Conservation (phyloP, 2,888 invertebrate genomes). For the Congeria kusceri region DNA sequence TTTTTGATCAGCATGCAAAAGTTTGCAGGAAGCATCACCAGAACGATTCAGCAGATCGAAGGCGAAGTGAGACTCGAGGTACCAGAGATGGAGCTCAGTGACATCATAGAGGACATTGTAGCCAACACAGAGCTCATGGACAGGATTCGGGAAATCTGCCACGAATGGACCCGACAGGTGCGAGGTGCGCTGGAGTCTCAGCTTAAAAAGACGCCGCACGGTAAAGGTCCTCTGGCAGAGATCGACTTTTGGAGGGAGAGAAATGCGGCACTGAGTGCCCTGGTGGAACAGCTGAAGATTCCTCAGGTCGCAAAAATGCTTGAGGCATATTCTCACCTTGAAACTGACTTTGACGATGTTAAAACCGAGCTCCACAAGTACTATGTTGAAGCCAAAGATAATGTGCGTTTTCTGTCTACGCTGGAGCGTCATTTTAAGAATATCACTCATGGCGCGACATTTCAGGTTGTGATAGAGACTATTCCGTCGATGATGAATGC, state of each 20-base stretch:
- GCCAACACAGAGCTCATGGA: conserved; percentile 82
- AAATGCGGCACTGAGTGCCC: conserved; percentile 91
- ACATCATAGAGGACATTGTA: conserved; percentile 84
- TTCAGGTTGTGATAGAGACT: conserved; percentile 90
- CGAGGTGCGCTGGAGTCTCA: conserved; percentile 81
- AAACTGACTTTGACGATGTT: conserved; percentile 88
- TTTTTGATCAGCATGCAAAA: conserved; percentile 87
- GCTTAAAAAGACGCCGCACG: conserved; percentile 86
- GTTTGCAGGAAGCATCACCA: conserved; percentile 87
- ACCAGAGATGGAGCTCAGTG: conserved; percentile 80
- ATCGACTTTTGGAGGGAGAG: conserved; percentile 94
- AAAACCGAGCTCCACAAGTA: conserved; percentile 89
- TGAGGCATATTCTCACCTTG: conserved; percentile 87
- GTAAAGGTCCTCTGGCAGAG: conserved; percentile 93
- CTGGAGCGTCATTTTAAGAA: conserved; percentile 91
- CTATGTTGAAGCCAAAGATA: conserved; percentile 91
- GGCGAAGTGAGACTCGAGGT: conserved; percentile 88
- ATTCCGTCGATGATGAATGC: conserved; percentile 93
- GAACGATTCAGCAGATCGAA: conserved; percentile 91
- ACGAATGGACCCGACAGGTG: conserved; percentile 87
- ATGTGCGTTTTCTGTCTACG: conserved; percentile 91
- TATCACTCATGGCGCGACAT: conserved; percentile 90
- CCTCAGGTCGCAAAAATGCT: conserved; percentile 89
- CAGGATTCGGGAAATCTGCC: conserved; percentile 87
- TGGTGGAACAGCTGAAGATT: conserved; percentile 93